phyloP scores from a whole-genome alignment of 2,113 vertebrate species.

The Mohoua ochrocephala region DNA sequence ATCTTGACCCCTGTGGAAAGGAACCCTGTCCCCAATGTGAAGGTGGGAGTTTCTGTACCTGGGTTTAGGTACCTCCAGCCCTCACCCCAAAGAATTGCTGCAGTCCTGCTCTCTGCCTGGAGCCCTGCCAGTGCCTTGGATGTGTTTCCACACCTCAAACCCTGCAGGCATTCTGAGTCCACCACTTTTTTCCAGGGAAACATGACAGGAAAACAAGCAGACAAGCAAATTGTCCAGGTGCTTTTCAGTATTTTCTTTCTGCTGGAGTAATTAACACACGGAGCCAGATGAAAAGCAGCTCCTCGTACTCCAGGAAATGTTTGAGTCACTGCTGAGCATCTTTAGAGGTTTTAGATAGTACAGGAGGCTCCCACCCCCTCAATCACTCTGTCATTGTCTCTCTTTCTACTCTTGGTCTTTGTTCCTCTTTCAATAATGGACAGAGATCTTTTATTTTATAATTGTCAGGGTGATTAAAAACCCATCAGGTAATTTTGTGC shows the following conservation, averaged over 20 bases:
- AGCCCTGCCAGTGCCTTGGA: background rate
- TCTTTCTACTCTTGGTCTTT: background rate
- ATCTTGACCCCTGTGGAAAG: background rate
- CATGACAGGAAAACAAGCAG: background rate
- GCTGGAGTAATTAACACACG: background rate
- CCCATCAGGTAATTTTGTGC: conserved; percentile 22
- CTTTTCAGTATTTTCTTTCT: background rate
- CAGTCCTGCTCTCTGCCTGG: background rate
- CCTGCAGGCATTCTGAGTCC: background rate
- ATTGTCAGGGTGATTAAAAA: conserved; percentile 26
- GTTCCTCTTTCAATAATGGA: conserved; percentile 1
- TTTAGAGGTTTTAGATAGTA: background rate
- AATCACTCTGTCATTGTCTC: background rate
- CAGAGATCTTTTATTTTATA: conserved; percentile 5
- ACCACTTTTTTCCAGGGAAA: background rate
- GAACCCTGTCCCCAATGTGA: fast-evolving
- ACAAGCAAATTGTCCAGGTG: too few species aligned
- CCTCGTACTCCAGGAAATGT: background rate
- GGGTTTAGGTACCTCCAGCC: background rate
- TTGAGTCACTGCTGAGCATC: background rate
- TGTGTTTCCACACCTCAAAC: background rate
- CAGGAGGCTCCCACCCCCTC: background rate
- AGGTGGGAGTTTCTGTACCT: background rate
- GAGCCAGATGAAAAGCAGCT: background rate
- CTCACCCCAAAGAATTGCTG: background rate